Percentiles rank a stretch among this genome's conserved stretches.
Conservation (phyloP, 2,888 invertebrate genomes). For the Dascillus cervinus region DNA sequence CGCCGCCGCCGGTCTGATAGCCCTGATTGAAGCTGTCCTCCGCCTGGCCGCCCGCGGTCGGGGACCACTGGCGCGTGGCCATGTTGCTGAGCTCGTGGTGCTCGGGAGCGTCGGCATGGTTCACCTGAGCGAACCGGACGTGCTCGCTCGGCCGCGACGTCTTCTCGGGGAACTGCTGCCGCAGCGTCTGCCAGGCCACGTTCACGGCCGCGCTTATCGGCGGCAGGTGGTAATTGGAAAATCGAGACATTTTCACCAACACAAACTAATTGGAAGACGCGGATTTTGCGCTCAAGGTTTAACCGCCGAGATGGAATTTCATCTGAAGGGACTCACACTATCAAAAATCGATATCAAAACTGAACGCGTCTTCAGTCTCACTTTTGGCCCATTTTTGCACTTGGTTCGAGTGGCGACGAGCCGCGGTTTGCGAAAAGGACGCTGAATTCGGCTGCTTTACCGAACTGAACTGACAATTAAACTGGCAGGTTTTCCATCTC, state of each 20-base stretch:
- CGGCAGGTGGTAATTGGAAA: slow-evolving; percentile 60
- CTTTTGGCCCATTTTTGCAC: not conserved
- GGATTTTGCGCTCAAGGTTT: too few species aligned
- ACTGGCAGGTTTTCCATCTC: slow-evolving; percentile 34
- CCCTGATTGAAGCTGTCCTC: slow-evolving; percentile 51
- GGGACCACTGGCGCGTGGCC: slow-evolving; percentile 50
- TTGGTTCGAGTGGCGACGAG: not conserved
- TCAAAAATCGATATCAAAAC: too few species aligned
- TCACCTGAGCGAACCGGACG: slow-evolving; percentile 32
- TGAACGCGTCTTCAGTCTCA: too few species aligned
- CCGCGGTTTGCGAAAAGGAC: not conserved
- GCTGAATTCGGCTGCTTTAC: slow-evolving; percentile 9
- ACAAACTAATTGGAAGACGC: too few species aligned
- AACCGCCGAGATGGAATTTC: too few species aligned
- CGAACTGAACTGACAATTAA: slow-evolving; percentile 24
- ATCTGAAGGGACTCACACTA: too few species aligned
- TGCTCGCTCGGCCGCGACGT: slow-evolving; percentile 27
- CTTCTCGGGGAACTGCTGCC: slow-evolving; percentile 69
- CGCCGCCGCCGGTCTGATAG: slow-evolving; percentile 29
- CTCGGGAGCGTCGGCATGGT: slow-evolving; percentile 41
- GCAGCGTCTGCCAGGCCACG: slow-evolving; percentile 75
- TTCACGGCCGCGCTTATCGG: slow-evolving; percentile 69
- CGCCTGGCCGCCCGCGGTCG: slow-evolving; percentile 41
- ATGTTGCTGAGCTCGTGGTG: slow-evolving; percentile 55
- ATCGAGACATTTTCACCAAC: slow-evolving; percentile 53